Percentiles rank a stretch among this genome's conserved stretches.
Conservation (phyloP, 2,888 invertebrate species). For the Melanophora roralis region DNA sequence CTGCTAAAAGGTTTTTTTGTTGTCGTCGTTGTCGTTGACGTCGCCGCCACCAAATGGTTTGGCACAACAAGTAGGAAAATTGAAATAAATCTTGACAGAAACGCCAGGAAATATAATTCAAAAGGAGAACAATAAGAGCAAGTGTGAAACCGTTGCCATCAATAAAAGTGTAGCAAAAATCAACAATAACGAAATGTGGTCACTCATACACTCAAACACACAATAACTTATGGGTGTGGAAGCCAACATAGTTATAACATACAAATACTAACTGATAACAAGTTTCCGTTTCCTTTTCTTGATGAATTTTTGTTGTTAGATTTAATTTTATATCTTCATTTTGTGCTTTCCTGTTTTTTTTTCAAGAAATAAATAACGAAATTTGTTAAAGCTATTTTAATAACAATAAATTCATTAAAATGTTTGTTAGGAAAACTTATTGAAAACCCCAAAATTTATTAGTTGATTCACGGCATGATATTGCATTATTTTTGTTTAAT, state of each 20-base stretch:
- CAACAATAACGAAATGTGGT: slow-evolving; percentile 16
- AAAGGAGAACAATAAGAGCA: slow-evolving; percentile 59
- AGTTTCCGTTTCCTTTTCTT: slow-evolving; percentile 49
- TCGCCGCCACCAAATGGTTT: background rate
- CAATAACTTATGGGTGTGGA: background rate
- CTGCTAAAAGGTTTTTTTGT: background rate
- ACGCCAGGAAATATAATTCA: slow-evolving; percentile 60
- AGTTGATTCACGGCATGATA: slow-evolving; percentile 9
- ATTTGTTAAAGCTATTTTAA: background rate
- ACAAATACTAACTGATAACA: slow-evolving; percentile 44
- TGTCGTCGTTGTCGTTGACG: background rate
- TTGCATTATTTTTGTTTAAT: slow-evolving; percentile 26
- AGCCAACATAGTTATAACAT: background rate
- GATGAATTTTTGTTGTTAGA: slow-evolving; percentile 14
- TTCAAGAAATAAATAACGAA: background rate
- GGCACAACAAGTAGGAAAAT: slow-evolving; percentile 58
- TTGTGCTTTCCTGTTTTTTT: background rate
- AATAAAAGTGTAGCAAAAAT: slow-evolving; percentile 32
- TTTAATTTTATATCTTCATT: slow-evolving; percentile 34
- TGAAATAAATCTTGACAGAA: slow-evolving; percentile 62
- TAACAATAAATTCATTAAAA: background rate
- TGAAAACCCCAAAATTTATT: background rate
- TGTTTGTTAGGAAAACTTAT: background rate
- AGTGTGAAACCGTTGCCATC: slow-evolving; percentile 56
- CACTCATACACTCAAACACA: slow-evolving; percentile 3